Evolutionary conservation across 2,797 vertebrate species (phyloP).

Genomic region (Mormyrus proboscirostris): DNA sequence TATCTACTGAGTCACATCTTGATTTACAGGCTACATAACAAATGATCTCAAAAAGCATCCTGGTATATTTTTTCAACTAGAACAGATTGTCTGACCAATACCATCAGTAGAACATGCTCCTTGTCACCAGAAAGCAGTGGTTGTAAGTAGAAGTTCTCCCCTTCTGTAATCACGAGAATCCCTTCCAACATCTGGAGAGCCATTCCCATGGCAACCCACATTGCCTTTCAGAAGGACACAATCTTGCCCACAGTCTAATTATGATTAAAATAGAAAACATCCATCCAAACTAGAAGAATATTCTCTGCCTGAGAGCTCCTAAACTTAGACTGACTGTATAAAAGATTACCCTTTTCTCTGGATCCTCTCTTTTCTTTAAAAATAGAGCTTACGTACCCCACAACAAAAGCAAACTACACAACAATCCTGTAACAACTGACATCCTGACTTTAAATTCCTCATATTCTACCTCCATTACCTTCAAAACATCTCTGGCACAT

Average conservation of each 20-base stretch:
- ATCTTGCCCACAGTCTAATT: background rate
- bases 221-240: constrained; percentile 1
- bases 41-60: background rate
- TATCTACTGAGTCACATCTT: background rate
- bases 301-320: background rate
- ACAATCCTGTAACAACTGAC: background rate
- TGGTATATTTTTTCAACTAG: background rate
- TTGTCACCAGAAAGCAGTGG: background rate
- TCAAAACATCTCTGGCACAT: background rate
- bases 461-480: background rate
- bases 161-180: background rate
- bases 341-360: background rate
- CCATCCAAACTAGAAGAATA: background rate
- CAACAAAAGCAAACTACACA: constrained; percentile 8
- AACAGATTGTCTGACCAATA: background rate
- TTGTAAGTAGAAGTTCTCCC: background rate
- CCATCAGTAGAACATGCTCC: background rate
- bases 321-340: background rate
- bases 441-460: background rate
- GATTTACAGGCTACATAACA: background rate
- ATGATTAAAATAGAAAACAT: constrained; percentile 4
- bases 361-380: background rate
- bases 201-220: background rate
- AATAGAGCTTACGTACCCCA: background rate
- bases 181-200: background rate